phyloP scores from a whole-genome alignment of 64 coral and sea anemone species.

The Stichodactyla helianthus region DNA sequence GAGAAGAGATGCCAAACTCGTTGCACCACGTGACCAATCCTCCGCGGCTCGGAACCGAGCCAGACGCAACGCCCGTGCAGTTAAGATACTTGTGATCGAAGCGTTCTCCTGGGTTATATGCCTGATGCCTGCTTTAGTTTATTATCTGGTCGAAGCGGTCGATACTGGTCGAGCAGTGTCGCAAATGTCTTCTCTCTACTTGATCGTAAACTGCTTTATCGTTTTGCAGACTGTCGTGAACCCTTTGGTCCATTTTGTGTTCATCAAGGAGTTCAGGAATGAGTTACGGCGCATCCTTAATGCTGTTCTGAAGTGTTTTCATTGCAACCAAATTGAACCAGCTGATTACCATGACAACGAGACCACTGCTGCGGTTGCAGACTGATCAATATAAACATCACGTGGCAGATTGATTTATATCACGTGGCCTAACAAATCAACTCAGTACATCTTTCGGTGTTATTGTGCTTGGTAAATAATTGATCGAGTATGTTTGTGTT shows the following conservation, averaged over 20 bases:
- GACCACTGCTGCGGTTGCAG: background rate
- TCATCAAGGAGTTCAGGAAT: slow-evolving; percentile 38
- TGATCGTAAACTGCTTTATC: slow-evolving; percentile 14
- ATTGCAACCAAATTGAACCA: background rate
- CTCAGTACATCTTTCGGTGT: no score
- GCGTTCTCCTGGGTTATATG: slow-evolving; percentile 6
- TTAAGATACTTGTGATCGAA: slow-evolving; percentile 43
- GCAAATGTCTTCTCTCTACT: background rate
- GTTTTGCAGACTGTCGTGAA: slow-evolving; percentile 31
- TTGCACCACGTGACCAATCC: slow-evolving; percentile 13
- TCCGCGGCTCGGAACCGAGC: slow-evolving; percentile 19
- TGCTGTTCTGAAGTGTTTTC: background rate
- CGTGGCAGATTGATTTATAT: background rate
- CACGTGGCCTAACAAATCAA: background rate
- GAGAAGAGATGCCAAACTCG: slow-evolving; percentile 13
- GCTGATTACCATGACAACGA: background rate
- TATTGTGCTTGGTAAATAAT: no score
- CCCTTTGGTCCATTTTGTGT: slow-evolving; percentile 38
- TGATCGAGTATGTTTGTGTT: no score
- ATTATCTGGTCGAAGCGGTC: background rate
- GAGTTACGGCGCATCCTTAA: slow-evolving; percentile 11
- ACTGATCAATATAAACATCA: background rate
- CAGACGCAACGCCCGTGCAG: slow-evolving; percentile 37
- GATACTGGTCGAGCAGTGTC: background rate
- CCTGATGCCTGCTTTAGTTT: background rate